phyloP scores from a whole-genome alignment of 1,140 invertebrate species.

The Listronotus bonariensis region DNA sequence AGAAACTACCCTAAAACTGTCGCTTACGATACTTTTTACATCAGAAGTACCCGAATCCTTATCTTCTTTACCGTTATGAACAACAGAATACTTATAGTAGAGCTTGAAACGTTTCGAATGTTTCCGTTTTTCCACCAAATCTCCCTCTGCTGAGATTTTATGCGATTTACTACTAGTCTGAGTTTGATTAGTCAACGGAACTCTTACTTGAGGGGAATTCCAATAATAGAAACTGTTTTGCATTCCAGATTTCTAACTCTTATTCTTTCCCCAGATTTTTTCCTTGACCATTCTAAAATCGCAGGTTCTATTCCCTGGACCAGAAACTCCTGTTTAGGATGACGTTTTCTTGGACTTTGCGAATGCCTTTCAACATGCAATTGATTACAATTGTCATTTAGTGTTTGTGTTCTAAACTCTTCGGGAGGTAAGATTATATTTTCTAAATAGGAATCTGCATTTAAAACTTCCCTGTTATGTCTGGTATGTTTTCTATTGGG shows the following conservation, averaged over 20 bases:
- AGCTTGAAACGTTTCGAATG: slow-evolving; percentile 25
- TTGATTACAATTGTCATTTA: background rate
- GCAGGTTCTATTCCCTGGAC: slow-evolving; percentile 43
- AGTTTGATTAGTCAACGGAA: slow-evolving; percentile 6
- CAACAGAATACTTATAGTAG: slow-evolving; percentile 34
- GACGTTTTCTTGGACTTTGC: background rate
- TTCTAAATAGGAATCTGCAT: slow-evolving; percentile 1
- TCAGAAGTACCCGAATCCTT: slow-evolving; percentile 20
- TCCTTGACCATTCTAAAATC: slow-evolving; percentile 25
- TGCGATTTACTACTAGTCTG: slow-evolving; percentile 20
- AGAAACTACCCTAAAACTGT: slow-evolving; percentile 27
- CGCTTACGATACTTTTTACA: slow-evolving; percentile 28
- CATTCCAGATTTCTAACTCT: slow-evolving; percentile 34
- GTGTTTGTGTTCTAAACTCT: background rate
- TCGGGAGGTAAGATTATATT: slow-evolving; percentile 20
- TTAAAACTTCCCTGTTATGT: too few relatives aligned
- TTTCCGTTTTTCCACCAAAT: slow-evolving; percentile 26
- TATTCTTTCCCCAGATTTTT: slow-evolving; percentile 15
- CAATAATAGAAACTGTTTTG: slow-evolving; percentile 38
- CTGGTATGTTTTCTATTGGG: too few relatives aligned
- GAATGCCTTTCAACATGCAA: background rate
- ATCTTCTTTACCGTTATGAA: slow-evolving; percentile 12
- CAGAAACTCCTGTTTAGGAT: slow-evolving; percentile 19
- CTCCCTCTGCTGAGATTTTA: slow-evolving; percentile 1
- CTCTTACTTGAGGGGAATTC: slow-evolving; percentile 20